Evolutionary conservation across 2,113 vertebrate species (phyloP), one percentile per base, ranked within the genome.

Genomic region (Centropus bengalensis): DNA sequence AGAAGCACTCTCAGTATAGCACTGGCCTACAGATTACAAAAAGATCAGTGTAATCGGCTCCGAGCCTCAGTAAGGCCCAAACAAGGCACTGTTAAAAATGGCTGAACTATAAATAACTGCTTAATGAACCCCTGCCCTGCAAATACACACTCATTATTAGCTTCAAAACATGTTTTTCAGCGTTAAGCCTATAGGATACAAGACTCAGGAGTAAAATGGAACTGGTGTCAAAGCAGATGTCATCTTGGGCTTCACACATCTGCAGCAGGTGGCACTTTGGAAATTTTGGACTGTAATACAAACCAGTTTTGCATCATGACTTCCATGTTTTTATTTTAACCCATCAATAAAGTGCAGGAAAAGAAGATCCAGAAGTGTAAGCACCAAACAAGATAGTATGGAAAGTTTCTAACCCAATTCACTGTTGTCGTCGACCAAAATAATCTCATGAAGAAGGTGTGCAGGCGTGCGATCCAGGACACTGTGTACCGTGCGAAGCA

Each of bases 381-480:
- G 33, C 15, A 51, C 32, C 3, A 5, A 67, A 9, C 18, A 42
- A 47, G 54, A 6, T 2, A 55, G 0, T 32, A 18, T n/a, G 32
- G 13, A 5, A 51, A 11, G 9, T 51, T 9, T 76, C 98, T 98
- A 93, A 99, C 99, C 99, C 1, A 99, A 90, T 75, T 99, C 99
- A 42, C 99, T 99, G 97, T 97, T 97, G 94, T 99, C 99, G 3
- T 99, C 99, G 93, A 99, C 99, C 81, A 99, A 98, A 68, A 99
- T 97, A 93, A 99, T 95, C 82, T 99, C 99, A 11, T 99, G 99
- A 55, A 99, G 98, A 52, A 99, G 98, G 88, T 83, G 93, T 3
- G 97, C 60, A 0, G 99, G 99, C 0, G 99, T 99, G 20, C 99
- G 98, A 80, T 99, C 99, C 52, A 99, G 76, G 15, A 99, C 99